phyloP scores from a whole-genome alignment of 2,888 invertebrate species.

The Hyppa rectilinea region DNA sequence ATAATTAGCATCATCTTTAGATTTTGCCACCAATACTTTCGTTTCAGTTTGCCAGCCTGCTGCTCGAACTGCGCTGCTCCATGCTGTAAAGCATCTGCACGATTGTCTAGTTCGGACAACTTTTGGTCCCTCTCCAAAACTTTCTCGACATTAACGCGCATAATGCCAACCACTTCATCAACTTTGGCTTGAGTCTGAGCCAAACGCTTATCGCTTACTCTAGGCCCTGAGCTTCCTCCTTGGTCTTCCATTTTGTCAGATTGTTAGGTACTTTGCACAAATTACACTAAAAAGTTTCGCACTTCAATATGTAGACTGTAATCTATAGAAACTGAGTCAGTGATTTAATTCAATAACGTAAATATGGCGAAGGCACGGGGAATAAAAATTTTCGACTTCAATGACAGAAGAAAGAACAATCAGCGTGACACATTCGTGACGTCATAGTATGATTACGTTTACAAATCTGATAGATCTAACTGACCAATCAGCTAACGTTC shows the following conservation, averaged over 20 bases:
- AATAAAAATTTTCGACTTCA: constrained; percentile 47
- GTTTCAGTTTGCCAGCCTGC: constrained; percentile 98
- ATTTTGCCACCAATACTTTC: constrained; percentile 99
- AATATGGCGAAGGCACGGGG: constrained; percentile 71
- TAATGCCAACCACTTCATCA: constrained; percentile 96
- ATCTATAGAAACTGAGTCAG: constrained; percentile 19
- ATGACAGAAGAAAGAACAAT: constrained; percentile 55
- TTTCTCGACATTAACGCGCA: constrained; percentile 99
- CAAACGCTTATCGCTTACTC: constrained; percentile 88
- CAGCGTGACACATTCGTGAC: constrained; percentile 69
- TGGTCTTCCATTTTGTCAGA: constrained; percentile 87
- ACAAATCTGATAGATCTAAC: not conserved
- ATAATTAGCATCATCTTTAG: constrained; percentile 98
- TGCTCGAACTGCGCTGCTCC: constrained; percentile 99
- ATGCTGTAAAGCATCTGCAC: constrained; percentile 98
- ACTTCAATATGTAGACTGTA: constrained; percentile 8
- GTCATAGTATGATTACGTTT: constrained; percentile 62
- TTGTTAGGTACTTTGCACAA: constrained; percentile 24
- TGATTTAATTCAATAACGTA: constrained; percentile 52
- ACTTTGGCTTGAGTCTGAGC: constrained; percentile 90
- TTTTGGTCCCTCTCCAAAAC: constrained; percentile 99
- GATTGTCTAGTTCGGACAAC: constrained; percentile 97
- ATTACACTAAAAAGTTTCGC: constrained; percentile 30
- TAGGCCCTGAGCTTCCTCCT: constrained; percentile 87
- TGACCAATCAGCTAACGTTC: constrained; percentile 45